These are phyloP conservation scores for Spinus olivaceus DNA, from an alignment of 2,797 vertebrate genomes.

Conservation along the genomic window DNA sequence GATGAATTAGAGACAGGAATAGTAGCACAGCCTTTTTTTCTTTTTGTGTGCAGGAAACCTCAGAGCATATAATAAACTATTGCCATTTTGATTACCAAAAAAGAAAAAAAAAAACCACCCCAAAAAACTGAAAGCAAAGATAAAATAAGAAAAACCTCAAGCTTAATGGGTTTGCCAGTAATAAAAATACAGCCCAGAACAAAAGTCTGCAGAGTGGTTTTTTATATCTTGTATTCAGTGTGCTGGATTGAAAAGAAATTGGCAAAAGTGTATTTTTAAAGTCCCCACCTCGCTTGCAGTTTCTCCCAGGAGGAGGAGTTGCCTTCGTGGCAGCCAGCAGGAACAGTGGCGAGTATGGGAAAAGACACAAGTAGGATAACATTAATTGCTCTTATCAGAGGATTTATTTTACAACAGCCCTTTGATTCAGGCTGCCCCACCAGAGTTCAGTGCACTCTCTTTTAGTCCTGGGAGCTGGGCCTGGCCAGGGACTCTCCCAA, in stretches of 20 bases:
- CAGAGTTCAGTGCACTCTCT: background rate
- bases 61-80: slow-evolving; percentile 68
- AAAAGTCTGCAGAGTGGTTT: slow-evolving; percentile 13
- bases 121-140: slow-evolving; percentile 24
- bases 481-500: background rate
- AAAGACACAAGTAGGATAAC: slow-evolving; percentile 69
- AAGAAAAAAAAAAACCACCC: background rate
- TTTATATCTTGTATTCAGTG: background rate
- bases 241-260: slow-evolving; percentile 11
- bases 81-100: slow-evolving; percentile 57
- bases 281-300: background rate
- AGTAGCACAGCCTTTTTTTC: slow-evolving; percentile 55
- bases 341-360: slow-evolving; percentile 18
- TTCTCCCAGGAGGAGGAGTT: slow-evolving; percentile 61
- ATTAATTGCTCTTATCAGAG: slow-evolving; percentile 45
- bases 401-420: slow-evolving; percentile 1
- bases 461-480: background rate
- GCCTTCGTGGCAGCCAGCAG: slow-evolving; percentile 68
- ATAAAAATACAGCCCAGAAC: slow-evolving; percentile 44
- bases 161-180: slow-evolving; percentile 43
- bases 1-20: slow-evolving; percentile 75
- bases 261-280: slow-evolving; percentile 1
- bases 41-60: slow-evolving; percentile 68
- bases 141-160: slow-evolving; percentile 62
- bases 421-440: background rate